Percentiles rank a stretch among this genome's conserved stretches.
These are phyloP conservation scores for Hyperoplus lanceolatus DNA, from an alignment of 2,797 vertebrate genomes.

Conservation along the genomic window DNA sequence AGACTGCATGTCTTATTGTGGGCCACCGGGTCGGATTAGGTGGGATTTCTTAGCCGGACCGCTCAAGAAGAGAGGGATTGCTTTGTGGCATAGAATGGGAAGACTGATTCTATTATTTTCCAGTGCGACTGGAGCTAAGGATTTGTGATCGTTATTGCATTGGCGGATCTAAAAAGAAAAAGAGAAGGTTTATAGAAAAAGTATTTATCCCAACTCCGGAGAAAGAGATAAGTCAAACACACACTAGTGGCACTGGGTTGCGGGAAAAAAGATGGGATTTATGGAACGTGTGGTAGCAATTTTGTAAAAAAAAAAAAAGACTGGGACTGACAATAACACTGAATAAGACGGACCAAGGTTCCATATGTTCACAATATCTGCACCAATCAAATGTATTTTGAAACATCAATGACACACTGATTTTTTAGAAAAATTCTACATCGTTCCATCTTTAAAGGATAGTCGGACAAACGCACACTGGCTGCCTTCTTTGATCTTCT, in stretches of 20 bases:
- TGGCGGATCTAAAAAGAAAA: constrained; percentile 4
- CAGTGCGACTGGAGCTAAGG: constrained; percentile 22
- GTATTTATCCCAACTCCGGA: constrained; percentile 22
- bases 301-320: background rate
- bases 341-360: background rate
- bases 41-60: constrained; percentile 19
- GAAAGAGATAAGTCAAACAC: constrained; percentile 18
- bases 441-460: constrained; percentile 14
- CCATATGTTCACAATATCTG: constrained; percentile 22
- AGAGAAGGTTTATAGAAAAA: constrained; percentile 26
- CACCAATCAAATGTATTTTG: background rate
- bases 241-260: background rate
- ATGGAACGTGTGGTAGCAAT: background rate
- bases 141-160: constrained; percentile 37
- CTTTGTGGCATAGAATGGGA: constrained; percentile 29
- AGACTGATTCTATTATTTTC: constrained; percentile 19
- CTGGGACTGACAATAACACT: background rate
- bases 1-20: constrained; percentile 7
- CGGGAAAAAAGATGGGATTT: constrained; percentile 7
- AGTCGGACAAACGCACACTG: constrained; percentile 2
- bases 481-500: constrained; percentile 46
- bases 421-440: background rate
- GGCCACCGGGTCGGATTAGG: constrained; percentile 20
- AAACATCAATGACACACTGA: background rate
- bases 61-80: constrained; percentile 15